Base-by-base conservation (phyloP, 2,113 vertebrate species). In the Jacana jacana region DNA sequence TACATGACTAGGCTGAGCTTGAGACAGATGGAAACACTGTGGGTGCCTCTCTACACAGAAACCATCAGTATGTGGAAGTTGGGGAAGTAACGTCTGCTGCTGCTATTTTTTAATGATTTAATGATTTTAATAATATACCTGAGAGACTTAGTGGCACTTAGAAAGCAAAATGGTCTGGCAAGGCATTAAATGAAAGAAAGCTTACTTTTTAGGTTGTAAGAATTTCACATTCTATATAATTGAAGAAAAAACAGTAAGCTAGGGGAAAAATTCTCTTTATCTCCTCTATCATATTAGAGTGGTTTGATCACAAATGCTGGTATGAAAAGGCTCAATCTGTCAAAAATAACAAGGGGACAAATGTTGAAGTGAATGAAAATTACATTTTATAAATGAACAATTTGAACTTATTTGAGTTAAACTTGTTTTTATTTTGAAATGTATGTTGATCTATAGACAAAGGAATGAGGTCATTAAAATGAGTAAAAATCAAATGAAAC, bases 21-120 rank as follows among this genome's bases (percentile, higher is more conserved):
- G 85, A 84, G 84, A 93, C 92, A 96, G 93, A 93, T 94, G 91
- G 89, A 75, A 64, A 85, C 73, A 61, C 6, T 6, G 42, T 91
- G 91, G 68, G 64, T 77, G 80, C 77, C 79, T 57, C 39, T 82
- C 87, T 81, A 10, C 11, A 24, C 40, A 92, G 78, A 54, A 86
- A 35, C 27, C 66, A 85, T 25, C 0, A 9, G 52, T 3, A 66
- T 64, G 71, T 44, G 69, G 65, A 96, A 90, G 13, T 4, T 65
- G 60, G 57, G 75, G n/a, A 95, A 91, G 28, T 75, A 81, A 79
- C 16, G 93, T 72, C 86, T 91, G 63, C 42, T 65, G 27, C 39
- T 88, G 39, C 22, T 57, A 37, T 66, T 55, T 91, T 91, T 81
- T 60, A 84, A 49, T 8, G 6, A 88, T 91, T 81, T 60, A 84